These are phyloP conservation scores for Lates calcarifer DNA, from an alignment of 2,113 vertebrate genomes.

Conservation along the genomic window DNA sequence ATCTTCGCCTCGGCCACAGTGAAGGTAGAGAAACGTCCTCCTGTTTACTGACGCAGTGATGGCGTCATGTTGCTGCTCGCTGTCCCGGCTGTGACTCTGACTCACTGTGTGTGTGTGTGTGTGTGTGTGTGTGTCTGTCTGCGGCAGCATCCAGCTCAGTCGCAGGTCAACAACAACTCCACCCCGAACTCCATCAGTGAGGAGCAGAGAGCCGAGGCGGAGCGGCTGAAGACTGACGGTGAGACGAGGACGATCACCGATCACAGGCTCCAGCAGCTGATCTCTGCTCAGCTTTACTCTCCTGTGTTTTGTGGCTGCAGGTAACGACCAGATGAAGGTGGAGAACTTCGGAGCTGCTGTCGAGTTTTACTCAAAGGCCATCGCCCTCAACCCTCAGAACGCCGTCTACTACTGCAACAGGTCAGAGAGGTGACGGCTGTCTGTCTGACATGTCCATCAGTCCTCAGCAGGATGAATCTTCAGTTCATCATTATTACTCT, in stretches of 20 bases:
- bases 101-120: too few relatives aligned
- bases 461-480: too few relatives aligned
- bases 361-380: conserved; percentile 94
- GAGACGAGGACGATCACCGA: not conserved
- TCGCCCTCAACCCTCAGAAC: conserved; percentile 92
- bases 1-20: conserved; percentile 86
- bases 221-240: conserved; percentile 95
- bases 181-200: conserved; percentile 81
- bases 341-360: conserved; percentile 93
- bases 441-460: too few relatives aligned
- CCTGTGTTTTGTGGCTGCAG: conserved; percentile 70
- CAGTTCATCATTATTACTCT: too few relatives aligned
- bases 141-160: conserved; percentile 74
- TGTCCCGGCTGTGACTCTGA: too few relatives aligned
- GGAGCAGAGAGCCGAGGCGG: conserved; percentile 90
- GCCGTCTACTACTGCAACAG: conserved; percentile 99
- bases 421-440: conserved; percentile 72
- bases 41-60: too few relatives aligned
- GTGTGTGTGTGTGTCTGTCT: not conserved
- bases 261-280: too few relatives aligned
- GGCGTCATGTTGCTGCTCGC: too few relatives aligned
- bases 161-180: conserved; percentile 76
- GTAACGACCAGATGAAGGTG: conserved; percentile 97
- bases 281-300: not conserved
- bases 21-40: conserved; percentile 78